phyloP scores from a whole-genome alignment of 1,140 invertebrate species.

The Solen grandis region DNA sequence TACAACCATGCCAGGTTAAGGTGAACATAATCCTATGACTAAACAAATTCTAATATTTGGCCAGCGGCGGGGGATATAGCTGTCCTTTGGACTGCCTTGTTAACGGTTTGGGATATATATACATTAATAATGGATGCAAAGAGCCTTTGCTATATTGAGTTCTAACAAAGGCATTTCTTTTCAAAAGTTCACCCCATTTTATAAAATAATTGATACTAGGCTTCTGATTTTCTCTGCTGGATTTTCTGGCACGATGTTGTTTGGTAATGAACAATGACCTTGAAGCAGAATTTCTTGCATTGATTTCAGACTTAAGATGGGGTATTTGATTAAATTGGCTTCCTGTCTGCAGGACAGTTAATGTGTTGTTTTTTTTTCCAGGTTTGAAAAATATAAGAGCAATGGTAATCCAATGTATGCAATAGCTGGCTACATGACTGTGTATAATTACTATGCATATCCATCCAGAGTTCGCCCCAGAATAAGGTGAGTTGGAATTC shows the following conservation, averaged over 20 bases:
- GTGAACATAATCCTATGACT: too few relatives aligned
- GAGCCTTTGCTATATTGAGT: not conserved
- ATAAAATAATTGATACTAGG: not conserved
- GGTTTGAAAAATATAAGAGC: constrained; percentile 90
- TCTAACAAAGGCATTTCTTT: not conserved
- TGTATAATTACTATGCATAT: constrained; percentile 98
- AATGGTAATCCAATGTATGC: constrained; percentile 86
- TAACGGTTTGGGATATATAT: not conserved
- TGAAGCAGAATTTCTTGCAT: too few relatives aligned
- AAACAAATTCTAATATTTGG: too few relatives aligned
- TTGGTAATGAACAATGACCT: too few relatives aligned
- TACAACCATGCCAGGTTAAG: too few relatives aligned
- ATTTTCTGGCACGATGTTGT: too few relatives aligned
- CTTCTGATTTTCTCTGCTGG: too few relatives aligned
- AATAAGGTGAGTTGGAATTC: constrained; percentile 83
- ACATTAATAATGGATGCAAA: not conserved
- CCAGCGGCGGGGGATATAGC: too few relatives aligned
- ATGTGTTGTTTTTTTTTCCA: constrained; percentile 77
- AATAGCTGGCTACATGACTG: constrained; percentile 92
- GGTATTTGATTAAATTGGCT: too few relatives aligned
- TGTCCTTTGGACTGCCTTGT: too few relatives aligned
- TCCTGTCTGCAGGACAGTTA: too few relatives aligned
- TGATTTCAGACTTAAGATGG: too few relatives aligned
- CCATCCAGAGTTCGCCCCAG: constrained; percentile 92
- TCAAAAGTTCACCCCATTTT: not conserved